Base-by-base conservation (phyloP, 2,888 invertebrate species). In the Phymatocera aterrima region DNA sequence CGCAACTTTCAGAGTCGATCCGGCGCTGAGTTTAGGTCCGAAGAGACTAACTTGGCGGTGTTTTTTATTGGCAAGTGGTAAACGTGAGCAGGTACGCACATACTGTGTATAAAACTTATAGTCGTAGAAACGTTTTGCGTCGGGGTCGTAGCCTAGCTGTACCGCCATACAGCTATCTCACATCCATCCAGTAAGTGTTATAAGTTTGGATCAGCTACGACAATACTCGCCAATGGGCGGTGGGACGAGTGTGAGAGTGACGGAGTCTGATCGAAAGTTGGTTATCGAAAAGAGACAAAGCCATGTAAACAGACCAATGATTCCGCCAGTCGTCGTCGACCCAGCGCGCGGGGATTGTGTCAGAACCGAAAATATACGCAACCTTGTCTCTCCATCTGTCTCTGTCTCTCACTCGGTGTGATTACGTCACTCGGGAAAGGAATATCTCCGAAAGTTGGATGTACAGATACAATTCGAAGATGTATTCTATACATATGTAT, bases 311-410 rank as follows among this genome's bases (percentile, higher is more conserved):
- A 78, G n/a, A n/a, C n/a, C n/a, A n/a, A n/a, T n/a, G n/a, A n/a
- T n/a, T n/a, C n/a, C 21, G 51, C 12, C 43, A 10, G 40, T 15
- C 46, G 18, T 21, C n/a, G 10, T n/a, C 65, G n/a, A 34, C 15
- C 15, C 31, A 43, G 68, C 60, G 57, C 57, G 75, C 43, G 75
- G 57, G 60, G 57, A 75, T 78, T 78, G 77, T 78, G 68, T 78
- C 77, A 78, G 51, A 68, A 78, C 77, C 77, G 54, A 78, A 78
- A 78, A 78, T 78, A 77, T 78, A 78, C 77, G 28, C 24, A 43
- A 46, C 48, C 28, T 74, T 24, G 18, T n/a, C 21, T n/a, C n/a
- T n/a, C n/a, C n/a, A n/a, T n/a, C 0, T 37, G n/a, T 37, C 34
- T 64, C 5, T 2, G 37, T 64, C 5, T 64, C n/a, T n/a, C n/a